These are phyloP conservation scores for Heliconius aoede DNA, from an alignment of 2,888 invertebrate genomes.

Conservation along the genomic window DNA sequence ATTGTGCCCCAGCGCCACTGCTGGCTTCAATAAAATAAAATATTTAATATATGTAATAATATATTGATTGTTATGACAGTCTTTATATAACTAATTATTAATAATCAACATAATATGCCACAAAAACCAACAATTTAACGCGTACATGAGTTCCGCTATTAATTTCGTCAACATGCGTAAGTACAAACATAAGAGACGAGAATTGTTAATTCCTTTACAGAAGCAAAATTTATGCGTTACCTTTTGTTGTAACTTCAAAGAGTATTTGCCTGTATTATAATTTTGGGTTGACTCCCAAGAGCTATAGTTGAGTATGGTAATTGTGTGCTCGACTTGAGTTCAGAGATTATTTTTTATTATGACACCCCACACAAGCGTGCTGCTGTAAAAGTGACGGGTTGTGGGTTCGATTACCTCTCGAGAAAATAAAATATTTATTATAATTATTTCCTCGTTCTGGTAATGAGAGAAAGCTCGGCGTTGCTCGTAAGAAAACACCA, in stretches of 20 bases:
- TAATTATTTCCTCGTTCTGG: too few species aligned
- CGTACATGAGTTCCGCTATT: conserved; percentile 11
- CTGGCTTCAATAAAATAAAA: too few species aligned
- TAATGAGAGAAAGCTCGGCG: too few species aligned
- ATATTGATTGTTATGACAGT: too few species aligned
- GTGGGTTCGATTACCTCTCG: too few species aligned
- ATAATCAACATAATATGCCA: not conserved
- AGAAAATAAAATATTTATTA: too few species aligned
- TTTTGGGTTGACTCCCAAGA: not conserved
- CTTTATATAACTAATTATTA: not conserved
- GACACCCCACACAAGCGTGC: too few species aligned
- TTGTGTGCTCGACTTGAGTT: too few species aligned
- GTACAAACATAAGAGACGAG: conserved; percentile 25
- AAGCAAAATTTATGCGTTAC: conserved; percentile 35
- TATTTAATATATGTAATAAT: too few species aligned
- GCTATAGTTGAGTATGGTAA: conserved; percentile 12
- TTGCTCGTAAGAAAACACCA: not conserved
- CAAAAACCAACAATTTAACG: conserved; percentile 24
- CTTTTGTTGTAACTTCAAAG: conserved; percentile 35
- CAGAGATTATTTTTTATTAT: too few species aligned
- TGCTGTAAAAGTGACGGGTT: too few species aligned
- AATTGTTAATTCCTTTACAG: conserved; percentile 28
- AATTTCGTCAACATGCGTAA: conserved; percentile 29
- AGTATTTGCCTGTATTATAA: conserved; percentile 11
- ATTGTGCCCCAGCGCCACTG: too few species aligned